Evolutionary conservation across 2,797 vertebrate species (phyloP).

Genomic region (Anableps anableps): DNA sequence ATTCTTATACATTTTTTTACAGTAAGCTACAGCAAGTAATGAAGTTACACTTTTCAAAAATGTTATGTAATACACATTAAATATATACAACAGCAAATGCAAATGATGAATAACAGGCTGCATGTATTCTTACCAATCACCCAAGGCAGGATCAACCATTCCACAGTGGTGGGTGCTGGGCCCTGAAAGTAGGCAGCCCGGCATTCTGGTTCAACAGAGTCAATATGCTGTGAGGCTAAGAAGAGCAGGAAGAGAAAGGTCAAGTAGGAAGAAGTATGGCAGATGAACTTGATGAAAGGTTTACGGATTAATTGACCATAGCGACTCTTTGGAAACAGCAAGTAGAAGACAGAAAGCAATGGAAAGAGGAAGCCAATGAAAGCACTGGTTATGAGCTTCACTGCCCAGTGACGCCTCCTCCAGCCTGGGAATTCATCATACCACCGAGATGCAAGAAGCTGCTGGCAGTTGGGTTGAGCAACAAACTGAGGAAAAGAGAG

Average conservation of each 20-base stretch:
- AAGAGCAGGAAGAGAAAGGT: slow-evolving; percentile 96
- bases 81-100: slow-evolving; percentile 11
- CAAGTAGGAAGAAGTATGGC: slow-evolving; percentile 97
- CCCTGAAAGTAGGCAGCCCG: slow-evolving; percentile 86
- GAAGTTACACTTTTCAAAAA: background rate
- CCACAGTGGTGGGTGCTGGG: slow-evolving; percentile 89
- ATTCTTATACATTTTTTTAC: background rate
- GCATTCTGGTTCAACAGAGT: slow-evolving; percentile 75
- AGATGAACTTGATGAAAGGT: slow-evolving; percentile 99
- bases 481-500: slow-evolving; percentile 86
- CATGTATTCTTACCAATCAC: slow-evolving; percentile 90
- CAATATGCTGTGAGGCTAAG: slow-evolving; percentile 93
- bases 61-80: background rate
- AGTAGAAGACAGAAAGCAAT: slow-evolving; percentile 90
- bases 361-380: slow-evolving; percentile 95
- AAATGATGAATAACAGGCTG: background rate
- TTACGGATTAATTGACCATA: slow-evolving; percentile 94
- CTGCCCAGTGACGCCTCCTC: slow-evolving; percentile 96
- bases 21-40: background rate
- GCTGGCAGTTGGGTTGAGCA: slow-evolving; percentile 98
- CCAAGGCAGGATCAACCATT: slow-evolving; percentile 99
- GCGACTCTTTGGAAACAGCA: slow-evolving; percentile 92
- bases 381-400: slow-evolving; percentile 92
- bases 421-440: slow-evolving; percentile 97
- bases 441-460: slow-evolving; percentile 96